Base-by-base conservation (phyloP, 2,797 vertebrate species). In the Huso huso region DNA sequence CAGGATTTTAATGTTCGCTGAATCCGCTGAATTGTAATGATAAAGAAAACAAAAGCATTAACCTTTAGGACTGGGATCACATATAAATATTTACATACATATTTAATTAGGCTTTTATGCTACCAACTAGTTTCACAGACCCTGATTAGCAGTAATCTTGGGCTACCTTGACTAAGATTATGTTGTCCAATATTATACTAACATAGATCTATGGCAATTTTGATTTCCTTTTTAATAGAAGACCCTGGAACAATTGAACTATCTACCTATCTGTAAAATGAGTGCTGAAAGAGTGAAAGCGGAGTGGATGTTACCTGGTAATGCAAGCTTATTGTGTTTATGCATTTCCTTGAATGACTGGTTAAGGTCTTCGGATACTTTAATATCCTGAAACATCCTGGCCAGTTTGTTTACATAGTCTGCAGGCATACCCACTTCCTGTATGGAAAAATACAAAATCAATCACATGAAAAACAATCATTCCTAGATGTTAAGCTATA, bases 301-400 rank as follows among this genome's bases (percentile, higher is more conserved):
- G 6, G 11, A 58, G 1, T 11, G 70, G 78, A 69, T 13, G 73
- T 81, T 86, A 98, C 96, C 96, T 91, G 96, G 93, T 77, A 99
- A 86, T 66, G 96, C 94, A 59, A 98, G 89, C 71, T 94, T 97
- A 88, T 98, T 99, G 68, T 99, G 96, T 91, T 98, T 98, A 80
- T 99, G 96, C 94, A 95, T 94, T 88, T 99, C 96, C 82, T 98
- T 99, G 82, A 99, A 99, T 61, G 93, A 92, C 71, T 99, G 96
- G 79, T 99, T 99, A 80, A 99, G 89, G 82, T 99, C 96, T 88
- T 98, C 96, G 10, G 96, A 99, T 68, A 99, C 96, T 84, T 99
- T 99, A 82, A 99, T 98, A 86, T 99, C 96, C 69, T 99, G 96
- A 82, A 99, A 99, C 96, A 99, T 98, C 78, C 96, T 88, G 66